phyloP scores from a whole-genome alignment of 2,797 vertebrate species.

The Rhinichthys osculus region DNA sequence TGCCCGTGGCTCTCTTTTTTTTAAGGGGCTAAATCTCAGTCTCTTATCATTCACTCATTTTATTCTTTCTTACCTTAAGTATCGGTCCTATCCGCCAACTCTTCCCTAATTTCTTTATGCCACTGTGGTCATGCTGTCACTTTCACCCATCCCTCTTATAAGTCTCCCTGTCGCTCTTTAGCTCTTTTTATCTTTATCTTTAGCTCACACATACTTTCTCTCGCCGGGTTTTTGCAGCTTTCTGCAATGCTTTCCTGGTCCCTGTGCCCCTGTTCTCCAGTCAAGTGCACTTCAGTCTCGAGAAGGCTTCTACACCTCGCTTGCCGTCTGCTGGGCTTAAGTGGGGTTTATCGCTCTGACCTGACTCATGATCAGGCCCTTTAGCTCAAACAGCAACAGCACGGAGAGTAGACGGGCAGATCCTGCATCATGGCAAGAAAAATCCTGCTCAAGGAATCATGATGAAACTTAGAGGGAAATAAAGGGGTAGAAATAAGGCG shows the following conservation, averaged over 20 bases:
- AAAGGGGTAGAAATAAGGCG: not conserved
- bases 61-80: slow-evolving; percentile 18
- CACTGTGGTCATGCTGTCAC: not conserved
- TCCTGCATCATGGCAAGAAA: not conserved
- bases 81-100: not conserved
- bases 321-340: slow-evolving; percentile 43
- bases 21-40: slow-evolving; percentile 15
- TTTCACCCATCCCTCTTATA: slow-evolving; percentile 15
- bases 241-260: slow-evolving; percentile 15
- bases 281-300: slow-evolving; percentile 57
- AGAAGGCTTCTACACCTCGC: slow-evolving; percentile 53
- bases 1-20: slow-evolving; percentile 9
- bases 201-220: not conserved
- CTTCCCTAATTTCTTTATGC: not conserved
- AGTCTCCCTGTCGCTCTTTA: not conserved
- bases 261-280: slow-evolving; percentile 46
- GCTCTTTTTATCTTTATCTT: slow-evolving; percentile 3
- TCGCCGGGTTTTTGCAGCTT: slow-evolving; percentile 11
- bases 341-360: slow-evolving; percentile 50
- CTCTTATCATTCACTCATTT: slow-evolving; percentile 13
- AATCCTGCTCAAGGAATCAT: slow-evolving; percentile 34
- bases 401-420: not conserved
- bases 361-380: slow-evolving; percentile 47
- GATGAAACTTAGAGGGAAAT: not conserved
- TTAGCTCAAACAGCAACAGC: slow-evolving; percentile 24